Base-by-base conservation (phyloP, 2,797 vertebrate species). In the Australoheros facetus region DNA sequence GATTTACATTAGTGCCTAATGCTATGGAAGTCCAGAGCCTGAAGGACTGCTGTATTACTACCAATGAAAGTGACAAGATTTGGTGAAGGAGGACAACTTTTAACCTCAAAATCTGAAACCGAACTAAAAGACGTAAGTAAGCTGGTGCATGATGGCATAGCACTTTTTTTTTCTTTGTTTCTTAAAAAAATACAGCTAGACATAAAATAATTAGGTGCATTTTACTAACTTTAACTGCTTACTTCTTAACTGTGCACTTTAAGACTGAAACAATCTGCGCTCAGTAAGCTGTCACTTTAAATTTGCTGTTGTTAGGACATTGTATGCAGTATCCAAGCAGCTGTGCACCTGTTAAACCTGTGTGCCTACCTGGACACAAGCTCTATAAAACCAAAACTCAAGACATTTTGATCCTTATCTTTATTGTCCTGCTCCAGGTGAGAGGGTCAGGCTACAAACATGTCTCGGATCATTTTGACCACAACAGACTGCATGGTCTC, bases 81-180 rank as follows among this genome's bases (percentile, higher is more conserved):
- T 73, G 73, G 56, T 85, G 78, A 86, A 74, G 77, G 78, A 79
- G 76, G 80, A 80, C 77, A 85, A 74, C 78, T 56, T 37, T 37
- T 80, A 84, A 73, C 84, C 60, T 75, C 51, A 76, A 62, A 83
- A 84, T 60, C 56, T 69, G 54, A 85, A 81, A 56, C 53, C 80
- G 39, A 85, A 86, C 32, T 75, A 34, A 83, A 48, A 77, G 45
- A 91, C 82, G 93, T 95, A 92, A 94, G 95, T 94, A 72, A 80
- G 30, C 59, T 81, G 58, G 78, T 82, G 39, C 48, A 70, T 84
- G 32, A 59, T 78, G 39, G 79, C 42, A 69, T 23, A 13, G 37
- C 10, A 39, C 55, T 30, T 58, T 42, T 42, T 42, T 39, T 17
- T 14, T 13, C 11, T 42, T 76, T 77, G 14, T 56, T 37, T 7